phyloP scores from a whole-genome alignment of 2,888 invertebrate species.

The Tachina fera region DNA sequence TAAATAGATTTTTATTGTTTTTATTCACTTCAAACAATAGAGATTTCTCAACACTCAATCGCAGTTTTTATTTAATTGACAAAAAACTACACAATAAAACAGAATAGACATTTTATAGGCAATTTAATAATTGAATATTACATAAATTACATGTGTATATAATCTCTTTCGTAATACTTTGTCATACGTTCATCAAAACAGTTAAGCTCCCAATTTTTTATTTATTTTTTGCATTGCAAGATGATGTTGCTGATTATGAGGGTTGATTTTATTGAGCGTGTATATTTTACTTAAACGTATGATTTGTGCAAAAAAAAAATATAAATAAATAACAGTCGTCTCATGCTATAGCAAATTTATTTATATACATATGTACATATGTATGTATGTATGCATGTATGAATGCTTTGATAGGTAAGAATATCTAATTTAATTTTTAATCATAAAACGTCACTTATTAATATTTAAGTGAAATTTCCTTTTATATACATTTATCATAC shows the following conservation, averaged over 20 bases:
- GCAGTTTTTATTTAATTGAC: constrained; percentile 6
- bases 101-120: constrained; percentile 54
- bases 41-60: constrained; percentile 31
- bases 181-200: constrained; percentile 12
- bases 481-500: not conserved
- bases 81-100: constrained; percentile 26
- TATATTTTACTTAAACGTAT: constrained; percentile 32
- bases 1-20: constrained; percentile 13
- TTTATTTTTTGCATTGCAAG: not conserved
- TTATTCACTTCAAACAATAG: constrained; percentile 48
- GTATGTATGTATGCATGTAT: not conserved
- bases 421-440: constrained; percentile 45
- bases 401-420: not conserved
- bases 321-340: constrained; percentile 6
- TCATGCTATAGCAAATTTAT: constrained; percentile 43
- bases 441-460: constrained; percentile 48
- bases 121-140: constrained; percentile 65
- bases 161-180: constrained; percentile 42
- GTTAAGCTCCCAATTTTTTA: constrained; percentile 34
- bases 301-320: constrained; percentile 28
- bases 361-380: too few relatives aligned
- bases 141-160: constrained; percentile 36
- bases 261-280: constrained; percentile 57
- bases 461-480: constrained; percentile 58
- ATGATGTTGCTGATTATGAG: constrained; percentile 34